These are phyloP conservation scores for Vimba vimba DNA, from an alignment of 2,113 vertebrate species.

Conservation along the genomic window DNA sequence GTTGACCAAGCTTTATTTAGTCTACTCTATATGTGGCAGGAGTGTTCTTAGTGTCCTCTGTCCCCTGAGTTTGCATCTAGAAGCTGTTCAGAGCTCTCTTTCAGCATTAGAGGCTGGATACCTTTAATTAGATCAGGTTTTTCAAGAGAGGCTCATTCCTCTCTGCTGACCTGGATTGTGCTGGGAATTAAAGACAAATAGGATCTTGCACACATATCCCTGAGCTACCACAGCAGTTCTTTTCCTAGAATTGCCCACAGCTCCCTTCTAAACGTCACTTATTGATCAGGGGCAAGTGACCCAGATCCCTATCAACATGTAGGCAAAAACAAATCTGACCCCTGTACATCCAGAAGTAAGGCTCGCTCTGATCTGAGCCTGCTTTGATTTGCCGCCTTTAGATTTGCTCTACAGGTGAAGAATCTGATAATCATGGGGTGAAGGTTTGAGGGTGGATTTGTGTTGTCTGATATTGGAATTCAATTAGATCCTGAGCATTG, in stretches of 20 bases:
- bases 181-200: constrained; percentile 70
- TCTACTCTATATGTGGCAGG: constrained; percentile 55
- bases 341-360: constrained; percentile 41
- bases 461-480: constrained; percentile 83
- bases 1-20: constrained; percentile 48
- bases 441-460: constrained; percentile 63
- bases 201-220: constrained; percentile 26
- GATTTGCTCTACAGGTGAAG: constrained; percentile 26
- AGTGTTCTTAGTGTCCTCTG: constrained; percentile 66
- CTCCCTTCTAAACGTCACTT: constrained; percentile 61
- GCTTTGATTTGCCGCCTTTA: constrained; percentile 64
- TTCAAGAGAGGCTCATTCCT: constrained; percentile 75
- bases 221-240: neutral
- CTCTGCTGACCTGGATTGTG: constrained; percentile 75
- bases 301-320: constrained; percentile 39
- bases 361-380: constrained; percentile 60
- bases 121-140: constrained; percentile 79
- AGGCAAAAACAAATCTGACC: constrained; percentile 59
- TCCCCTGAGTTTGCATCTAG: constrained; percentile 70
- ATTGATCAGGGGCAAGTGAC: constrained; percentile 64
- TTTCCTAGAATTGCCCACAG: constrained; percentile 32
- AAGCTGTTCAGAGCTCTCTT: constrained; percentile 68
- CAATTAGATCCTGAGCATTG: constrained; percentile 75
- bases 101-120: constrained; percentile 56
- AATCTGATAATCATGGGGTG: constrained; percentile 55